Evolutionary conservation across 2,113 vertebrate species (phyloP).

Genomic region (Apteryx mantelli): DNA sequence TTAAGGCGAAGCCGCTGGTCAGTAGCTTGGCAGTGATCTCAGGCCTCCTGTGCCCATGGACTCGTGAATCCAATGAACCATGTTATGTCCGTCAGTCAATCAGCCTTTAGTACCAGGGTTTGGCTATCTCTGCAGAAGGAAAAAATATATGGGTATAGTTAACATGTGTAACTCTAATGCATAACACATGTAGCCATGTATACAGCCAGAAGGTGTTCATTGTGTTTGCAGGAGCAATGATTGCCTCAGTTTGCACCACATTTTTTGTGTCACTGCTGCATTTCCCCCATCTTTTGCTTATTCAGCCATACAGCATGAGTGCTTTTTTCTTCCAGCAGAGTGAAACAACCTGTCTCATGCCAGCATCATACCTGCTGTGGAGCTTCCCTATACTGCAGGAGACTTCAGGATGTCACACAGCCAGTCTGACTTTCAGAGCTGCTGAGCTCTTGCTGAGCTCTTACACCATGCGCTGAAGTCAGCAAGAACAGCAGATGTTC

Average conservation of each 20-base stretch:
- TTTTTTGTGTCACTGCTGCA: conserved; percentile 59
- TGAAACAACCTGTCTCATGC: neutral
- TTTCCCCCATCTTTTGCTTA: conserved; percentile 48
- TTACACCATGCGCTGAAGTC: neutral
- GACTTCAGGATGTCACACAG: conserved; percentile 21
- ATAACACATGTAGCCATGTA: conserved; percentile 70
- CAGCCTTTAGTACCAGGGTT: conserved; percentile 19
- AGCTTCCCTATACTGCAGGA: neutral
- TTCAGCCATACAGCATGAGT: conserved; percentile 24
- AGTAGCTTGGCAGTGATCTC: neutral
- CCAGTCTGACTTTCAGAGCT: neutral
- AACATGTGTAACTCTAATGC: conserved; percentile 70
- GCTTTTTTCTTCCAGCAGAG: neutral
- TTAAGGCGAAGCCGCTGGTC: neutral
- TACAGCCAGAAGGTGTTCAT: conserved; percentile 72
- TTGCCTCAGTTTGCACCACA: conserved; percentile 71
- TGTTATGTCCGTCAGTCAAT: conserved; percentile 5
- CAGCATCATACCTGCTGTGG: conserved; percentile 4
- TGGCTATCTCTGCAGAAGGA: conserved; percentile 59
- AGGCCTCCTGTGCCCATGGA: neutral
- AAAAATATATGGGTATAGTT: conserved; percentile 69
- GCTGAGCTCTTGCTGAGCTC: conserved; percentile 24
- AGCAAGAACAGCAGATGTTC: conserved; percentile 39
- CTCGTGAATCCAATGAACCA: neutral
- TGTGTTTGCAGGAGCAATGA: conserved; percentile 68